Evolutionary conservation across 2,888 invertebrate species (phyloP), one percentile per base, ranked within the genome.

Genomic region (Galeruca laticollis): DNA sequence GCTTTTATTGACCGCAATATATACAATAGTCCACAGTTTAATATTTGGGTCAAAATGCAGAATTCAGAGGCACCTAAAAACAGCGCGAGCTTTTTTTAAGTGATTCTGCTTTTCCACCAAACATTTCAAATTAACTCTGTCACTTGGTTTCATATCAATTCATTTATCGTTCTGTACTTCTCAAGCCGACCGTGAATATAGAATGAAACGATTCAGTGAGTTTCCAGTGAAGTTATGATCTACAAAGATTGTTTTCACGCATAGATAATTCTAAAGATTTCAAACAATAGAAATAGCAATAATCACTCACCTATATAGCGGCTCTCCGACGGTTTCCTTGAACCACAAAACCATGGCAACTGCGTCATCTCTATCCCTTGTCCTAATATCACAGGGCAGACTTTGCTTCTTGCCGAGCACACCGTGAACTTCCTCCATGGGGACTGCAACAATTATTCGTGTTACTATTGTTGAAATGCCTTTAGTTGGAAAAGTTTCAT

Each of bases 271-370:
- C 15, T 9, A 26, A 52, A 13, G 26, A 26, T 40, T 9, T 8
- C 13, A n/a, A 47, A 51, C 35, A 64, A 56, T 26, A 47, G 43
- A 33, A 56, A 51, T 37, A 63, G 35, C 20, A 26, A 63, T 20
- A 57, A 51, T 35, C 61, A 73, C 76, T 87, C 85, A 95, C 95
- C 94, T 95, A 87, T 94, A 95, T 73, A 95, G 87, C 31, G 95
- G 95, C 81, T 94, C 94, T 37, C 92, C 92, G 77, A 92, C 93
- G 49, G 92, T 90, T 84, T 94, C 94, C 82, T 94, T 94, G 86
- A 94, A 95, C 95, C 95, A 95, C 43, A 95, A 89, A 76, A 95
- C 95, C 94, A 95, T 94, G 81, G 92, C 93, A 65, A 95, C 94
- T 31, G 92, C 91, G 85, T 95, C 95, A 80, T 94, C 91, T 65